Evolutionary conservation across 2,888 invertebrate species (phyloP), one percentile per base, ranked within the genome.

Genomic region (Euzophera pinguis): DNA sequence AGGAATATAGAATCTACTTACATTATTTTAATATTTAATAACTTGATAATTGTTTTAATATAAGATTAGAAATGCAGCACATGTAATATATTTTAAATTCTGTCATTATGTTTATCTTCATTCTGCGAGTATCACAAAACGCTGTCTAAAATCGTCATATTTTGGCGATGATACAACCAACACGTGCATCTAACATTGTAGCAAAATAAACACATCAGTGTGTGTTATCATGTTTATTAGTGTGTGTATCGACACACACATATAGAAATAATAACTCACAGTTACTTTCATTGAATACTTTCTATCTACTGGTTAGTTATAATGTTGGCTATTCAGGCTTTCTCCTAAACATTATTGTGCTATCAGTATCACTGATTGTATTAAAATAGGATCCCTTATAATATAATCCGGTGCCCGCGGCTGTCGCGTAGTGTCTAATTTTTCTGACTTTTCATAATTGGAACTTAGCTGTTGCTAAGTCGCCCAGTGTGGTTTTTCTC

Each of bases 271-370:
- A 39, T 38, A 22, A 35, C 32, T 3, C 10, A 32, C 41, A 32
- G 52, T 52, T 50, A 52, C 55, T 50, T 45, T 42, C 45, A 35
- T 50, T 8, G 7, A 42, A 8, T 32, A 45, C 45, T 45, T 45
- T 45, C 32, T 45, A 32, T 32, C 32, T 17, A 41, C 16, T 16
- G 17, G 39, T 41, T 13, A 13, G 22, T 8, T 8, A n/a, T n/a
- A 29, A 8, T n/a, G 12, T 43, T 12, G 14, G 12, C 12, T 9
- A 8, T 43, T 14, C 14, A 29, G 27, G 13, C 43, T 43, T 43
- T 43, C 43, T 43, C 43, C 27, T 14, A 29, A 29, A 43, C 13
- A 3, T 29, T 6, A 38, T 9, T 22, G 43, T 13, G 1, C 10
- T 43, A 27, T 29, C 42, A 43, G 3, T 43, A 27, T 29, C 42